phyloP scores from a whole-genome alignment of 2,113 vertebrate species.

The Psettodes erumei region DNA sequence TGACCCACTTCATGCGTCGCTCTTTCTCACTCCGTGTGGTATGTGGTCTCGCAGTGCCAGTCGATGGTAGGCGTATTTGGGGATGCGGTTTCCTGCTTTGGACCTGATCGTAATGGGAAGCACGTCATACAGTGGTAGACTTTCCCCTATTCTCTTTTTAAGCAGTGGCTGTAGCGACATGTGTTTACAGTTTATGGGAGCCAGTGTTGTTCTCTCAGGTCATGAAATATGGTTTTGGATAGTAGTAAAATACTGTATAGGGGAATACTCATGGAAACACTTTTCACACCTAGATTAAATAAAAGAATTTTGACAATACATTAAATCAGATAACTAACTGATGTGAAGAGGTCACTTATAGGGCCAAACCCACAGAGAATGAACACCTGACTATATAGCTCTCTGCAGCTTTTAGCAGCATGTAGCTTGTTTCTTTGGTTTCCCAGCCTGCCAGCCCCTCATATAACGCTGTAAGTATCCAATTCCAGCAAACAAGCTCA shows the following conservation, averaged over 20 bases:
- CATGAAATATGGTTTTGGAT: neutral
- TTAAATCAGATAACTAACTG: neutral
- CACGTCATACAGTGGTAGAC: conserved; percentile 47
- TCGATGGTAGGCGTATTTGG: conserved; percentile 61
- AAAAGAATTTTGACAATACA: neutral
- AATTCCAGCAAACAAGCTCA: too few relatives aligned
- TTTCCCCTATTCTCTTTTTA: conserved; percentile 35
- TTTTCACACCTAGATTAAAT: neutral
- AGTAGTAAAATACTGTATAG: neutral
- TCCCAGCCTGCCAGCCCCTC: too few relatives aligned
- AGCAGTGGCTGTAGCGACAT: neutral
- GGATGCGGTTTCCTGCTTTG: conserved; percentile 69
- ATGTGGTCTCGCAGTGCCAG: conserved; percentile 62
- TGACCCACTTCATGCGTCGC: conserved; percentile 57
- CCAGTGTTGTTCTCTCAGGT: conserved; percentile 4
- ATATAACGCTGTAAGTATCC: too few relatives aligned
- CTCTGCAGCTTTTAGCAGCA: neutral
- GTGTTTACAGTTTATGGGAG: conserved; percentile 16
- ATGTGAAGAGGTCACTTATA: neutral
- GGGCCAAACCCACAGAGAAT: conserved; percentile 5
- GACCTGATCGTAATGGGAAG: conserved; percentile 55
- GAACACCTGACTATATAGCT: neutral
- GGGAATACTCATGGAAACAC: neutral
- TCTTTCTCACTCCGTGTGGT: conserved; percentile 53
- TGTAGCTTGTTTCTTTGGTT: conserved; percentile 9